phyloP scores from a whole-genome alignment of 1,140 invertebrate genomes.

The Gonatopus flavifemur region DNA sequence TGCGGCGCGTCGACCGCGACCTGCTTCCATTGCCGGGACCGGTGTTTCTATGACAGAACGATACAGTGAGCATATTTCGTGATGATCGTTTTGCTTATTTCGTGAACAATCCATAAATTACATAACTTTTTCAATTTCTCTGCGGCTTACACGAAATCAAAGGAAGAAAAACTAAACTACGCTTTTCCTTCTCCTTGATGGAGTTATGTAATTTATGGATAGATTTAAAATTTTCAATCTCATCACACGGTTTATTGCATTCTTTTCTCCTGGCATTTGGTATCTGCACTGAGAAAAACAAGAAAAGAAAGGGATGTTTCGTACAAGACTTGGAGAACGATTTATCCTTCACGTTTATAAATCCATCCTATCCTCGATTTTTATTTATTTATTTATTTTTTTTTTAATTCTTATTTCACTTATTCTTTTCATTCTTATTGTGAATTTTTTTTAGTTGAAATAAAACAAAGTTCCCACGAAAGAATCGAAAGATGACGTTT shows the following conservation, averaged over 20 bases:
- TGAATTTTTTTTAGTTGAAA: conserved; percentile 13
- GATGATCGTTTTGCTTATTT: too few relatives aligned
- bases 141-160: not conserved
- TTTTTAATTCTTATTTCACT: conserved; percentile 5
- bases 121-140: too few relatives aligned
- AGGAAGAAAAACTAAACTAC: too few relatives aligned
- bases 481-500: too few relatives aligned
- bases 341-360: not conserved
- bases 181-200: conserved; percentile 22
- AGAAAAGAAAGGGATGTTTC: not conserved
- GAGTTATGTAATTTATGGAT: too few relatives aligned
- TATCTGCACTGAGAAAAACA: not conserved
- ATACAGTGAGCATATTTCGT: conserved; percentile 56
- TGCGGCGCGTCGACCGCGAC: conserved; percentile 69
- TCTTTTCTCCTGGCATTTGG: too few relatives aligned
- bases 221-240: too few relatives aligned
- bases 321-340: not conserved
- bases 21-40: conserved; percentile 83
- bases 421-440: conserved; percentile 6
- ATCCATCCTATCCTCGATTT: too few relatives aligned
- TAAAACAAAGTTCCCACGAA: too few relatives aligned
- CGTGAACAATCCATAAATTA: too few relatives aligned
- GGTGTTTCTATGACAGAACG: conserved; percentile 68
- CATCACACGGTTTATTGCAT: conserved; percentile 1
- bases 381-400: too few relatives aligned